Conservation (phyloP, 2,888 invertebrate species). For the Leucophenga montana region DNA sequence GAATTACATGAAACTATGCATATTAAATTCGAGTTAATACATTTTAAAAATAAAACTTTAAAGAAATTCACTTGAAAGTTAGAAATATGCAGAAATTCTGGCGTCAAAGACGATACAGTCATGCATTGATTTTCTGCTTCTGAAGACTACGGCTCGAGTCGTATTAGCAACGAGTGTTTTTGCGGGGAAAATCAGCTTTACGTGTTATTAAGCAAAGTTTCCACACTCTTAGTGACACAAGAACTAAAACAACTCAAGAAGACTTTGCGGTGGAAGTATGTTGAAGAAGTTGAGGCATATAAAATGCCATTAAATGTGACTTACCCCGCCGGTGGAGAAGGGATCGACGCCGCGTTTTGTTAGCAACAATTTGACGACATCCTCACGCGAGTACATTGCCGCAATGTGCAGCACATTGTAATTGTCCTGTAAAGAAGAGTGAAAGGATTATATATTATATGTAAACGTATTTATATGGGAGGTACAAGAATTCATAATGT, state of each 20-base stretch:
- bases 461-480: conserved; percentile 36
- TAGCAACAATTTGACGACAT: conserved; percentile 91
- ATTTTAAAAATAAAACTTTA: conserved; percentile 5
- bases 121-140: conserved; percentile 11
- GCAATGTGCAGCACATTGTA: conserved; percentile 96
- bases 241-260: neutral
- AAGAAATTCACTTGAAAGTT: conserved; percentile 4
- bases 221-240: conserved; percentile 20
- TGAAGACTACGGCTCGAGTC: neutral
- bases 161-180: conserved; percentile 10
- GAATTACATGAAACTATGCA: conserved; percentile 7
- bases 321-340: conserved; percentile 93
- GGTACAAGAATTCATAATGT: conserved; percentile 36
- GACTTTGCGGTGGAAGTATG: too few relatives aligned
- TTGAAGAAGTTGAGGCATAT: conserved; percentile 13
- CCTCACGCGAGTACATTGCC: conserved; percentile 94
- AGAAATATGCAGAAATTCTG: conserved; percentile 2
- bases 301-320: conserved; percentile 69
- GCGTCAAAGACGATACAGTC: conserved; percentile 6
- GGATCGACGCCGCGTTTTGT: conserved; percentile 93
- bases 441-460: conserved; percentile 51
- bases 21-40: conserved; percentile 1
- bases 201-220: conserved; percentile 21
- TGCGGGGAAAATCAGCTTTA: conserved; percentile 2
- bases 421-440: conserved; percentile 84